A percentile compares a stretch with the other conserved stretches of the same genome.
phyloP scores from a whole-genome alignment of 2,888 invertebrate species.

The Hirtodrosophila duncani region DNA sequence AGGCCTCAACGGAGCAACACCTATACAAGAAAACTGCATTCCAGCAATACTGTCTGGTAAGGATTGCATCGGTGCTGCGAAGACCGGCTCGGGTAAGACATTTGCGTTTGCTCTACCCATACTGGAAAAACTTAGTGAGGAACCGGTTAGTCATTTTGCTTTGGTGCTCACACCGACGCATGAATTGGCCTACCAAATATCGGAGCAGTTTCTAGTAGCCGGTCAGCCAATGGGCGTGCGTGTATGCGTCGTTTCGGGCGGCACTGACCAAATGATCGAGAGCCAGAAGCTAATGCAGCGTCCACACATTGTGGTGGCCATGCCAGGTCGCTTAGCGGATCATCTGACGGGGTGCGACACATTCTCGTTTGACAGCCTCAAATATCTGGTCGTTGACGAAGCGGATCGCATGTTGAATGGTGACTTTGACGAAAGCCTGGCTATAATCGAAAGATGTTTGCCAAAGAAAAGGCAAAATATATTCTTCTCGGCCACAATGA shows the following conservation, averaged over 20 bases:
- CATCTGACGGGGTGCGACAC: conserved; percentile 93
- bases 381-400: conserved; percentile 96
- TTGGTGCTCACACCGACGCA: conserved; percentile 96
- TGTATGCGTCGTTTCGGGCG: conserved; percentile 94
- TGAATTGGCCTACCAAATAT: conserved; percentile 94
- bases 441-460: conserved; percentile 86
- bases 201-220: conserved; percentile 94
- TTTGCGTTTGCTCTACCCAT: conserved; percentile 98
- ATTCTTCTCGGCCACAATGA: conserved; percentile 97
- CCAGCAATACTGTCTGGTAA: conserved; percentile 86
- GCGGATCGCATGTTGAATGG: conserved; percentile 90
- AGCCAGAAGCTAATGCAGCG: conserved; percentile 88
- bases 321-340: conserved; percentile 96
- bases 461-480: conserved; percentile 91
- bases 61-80: conserved; percentile 97
- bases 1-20: conserved; percentile 89
- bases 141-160: conserved; percentile 97
- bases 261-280: conserved; percentile 94
- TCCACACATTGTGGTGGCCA: conserved; percentile 97
- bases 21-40: conserved; percentile 90
- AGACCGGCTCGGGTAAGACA: conserved; percentile 99
- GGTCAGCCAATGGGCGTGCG: conserved; percentile 92
- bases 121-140: conserved; percentile 92
- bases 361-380: conserved; percentile 87
- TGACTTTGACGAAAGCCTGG: conserved; percentile 89